Evolutionary conservation across 2,888 invertebrate species (phyloP), one percentile per base, ranked within the genome.

Genomic region (Rhagium mordax): DNA sequence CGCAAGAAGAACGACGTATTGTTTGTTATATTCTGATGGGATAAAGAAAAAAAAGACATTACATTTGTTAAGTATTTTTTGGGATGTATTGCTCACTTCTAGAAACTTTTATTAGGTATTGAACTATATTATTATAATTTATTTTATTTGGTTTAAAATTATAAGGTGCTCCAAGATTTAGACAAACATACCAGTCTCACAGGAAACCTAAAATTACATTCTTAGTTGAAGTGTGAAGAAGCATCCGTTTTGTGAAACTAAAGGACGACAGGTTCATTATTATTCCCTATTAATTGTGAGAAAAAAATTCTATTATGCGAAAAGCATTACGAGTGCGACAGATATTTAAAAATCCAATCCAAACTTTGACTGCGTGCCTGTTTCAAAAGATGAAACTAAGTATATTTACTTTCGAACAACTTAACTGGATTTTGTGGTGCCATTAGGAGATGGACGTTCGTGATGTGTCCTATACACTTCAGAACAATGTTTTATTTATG

Each of bases 221-320:
- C 49, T 69, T 69, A 73, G 69, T 53, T 70, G 51, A 59, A 73
- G 69, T 73, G 72, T 73, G 68, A 64, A 73, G 69, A 57, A 57
- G 60, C 53, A 70, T 73, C 72, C 72, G 69, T 73, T 73, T 62
- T 20, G 49, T 33, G 59, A 71, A n/a, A 13, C n/a, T 15, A n/a
- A 29, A 66, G 47, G 59, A 72, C 59, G 49, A 62, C 65, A 71
- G 49, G 65, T 59, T 65, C 47, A 48, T 71, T 60, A 53, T 47
- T 59, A 21, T n/a, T n/a, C n/a, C 24, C 10, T 3, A 18, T 66
- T 61, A 60, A 60, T 70, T 61, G 61, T 70, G 70, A 70, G 70
- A 70, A 70, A 24, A 49, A 15, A 15, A 15, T 18, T 60, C 18
- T 41, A 16, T 60, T 24, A n/a, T 61, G 48, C 24, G 7, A 47